phyloP scores from a whole-genome alignment of 2,888 invertebrate genomes.

The Coelopa pilipes region DNA sequence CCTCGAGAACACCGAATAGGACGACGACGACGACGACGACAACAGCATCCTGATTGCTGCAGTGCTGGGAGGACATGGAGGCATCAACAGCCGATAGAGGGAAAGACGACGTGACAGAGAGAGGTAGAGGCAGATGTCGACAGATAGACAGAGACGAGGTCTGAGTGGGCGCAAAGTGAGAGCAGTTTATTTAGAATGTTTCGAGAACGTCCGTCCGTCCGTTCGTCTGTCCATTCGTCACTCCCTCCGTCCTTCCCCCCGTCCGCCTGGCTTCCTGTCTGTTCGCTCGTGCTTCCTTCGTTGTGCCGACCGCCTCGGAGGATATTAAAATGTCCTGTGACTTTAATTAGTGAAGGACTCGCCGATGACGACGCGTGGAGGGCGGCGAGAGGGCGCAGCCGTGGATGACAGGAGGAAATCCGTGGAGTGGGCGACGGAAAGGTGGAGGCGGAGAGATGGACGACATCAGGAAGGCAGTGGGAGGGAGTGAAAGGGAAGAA shows the following conservation, averaged over 20 bases:
- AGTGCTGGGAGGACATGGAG: too few species aligned
- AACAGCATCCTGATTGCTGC: too few species aligned
- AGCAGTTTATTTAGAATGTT: not conserved
- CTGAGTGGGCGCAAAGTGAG: not conserved
- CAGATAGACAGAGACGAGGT: not conserved
- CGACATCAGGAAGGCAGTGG: too few species aligned
- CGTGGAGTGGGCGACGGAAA: not conserved
- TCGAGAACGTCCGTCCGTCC: not conserved
- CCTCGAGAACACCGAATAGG: too few species aligned
- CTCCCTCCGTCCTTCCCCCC: not conserved
- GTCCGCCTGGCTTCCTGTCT: too few species aligned
- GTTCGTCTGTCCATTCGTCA: not conserved
- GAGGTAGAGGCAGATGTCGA: too few species aligned
- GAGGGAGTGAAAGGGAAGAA: too few species aligned
- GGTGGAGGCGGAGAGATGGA: too few species aligned
- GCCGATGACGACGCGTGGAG: not conserved
- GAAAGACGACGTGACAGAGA: too few species aligned
- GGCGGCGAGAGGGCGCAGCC: not conserved
- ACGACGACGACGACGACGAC: too few species aligned
- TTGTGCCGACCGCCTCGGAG: not conserved
- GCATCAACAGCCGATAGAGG: too few species aligned
- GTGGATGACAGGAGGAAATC: not conserved
- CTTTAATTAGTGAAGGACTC: conserved; percentile 23
- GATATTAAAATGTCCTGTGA: conserved; percentile 21
- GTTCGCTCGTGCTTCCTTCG: not conserved